These are phyloP conservation scores for Apeltes quadracus DNA, from an alignment of 2,113 vertebrate genomes.

Conservation along the genomic window DNA sequence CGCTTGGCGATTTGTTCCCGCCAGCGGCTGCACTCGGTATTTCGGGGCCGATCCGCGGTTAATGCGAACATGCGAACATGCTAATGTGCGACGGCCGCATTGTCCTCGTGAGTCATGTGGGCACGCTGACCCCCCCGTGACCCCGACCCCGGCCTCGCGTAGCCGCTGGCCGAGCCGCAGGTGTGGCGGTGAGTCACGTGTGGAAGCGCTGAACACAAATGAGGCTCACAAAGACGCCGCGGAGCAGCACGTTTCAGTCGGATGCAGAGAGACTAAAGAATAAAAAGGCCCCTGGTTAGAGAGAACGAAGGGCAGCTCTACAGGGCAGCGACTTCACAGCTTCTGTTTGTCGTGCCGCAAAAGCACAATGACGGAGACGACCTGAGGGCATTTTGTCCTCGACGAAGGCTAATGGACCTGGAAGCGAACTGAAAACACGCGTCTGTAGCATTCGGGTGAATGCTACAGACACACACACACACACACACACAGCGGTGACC, in stretches of 20 bases:
- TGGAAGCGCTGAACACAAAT: constrained; percentile 28
- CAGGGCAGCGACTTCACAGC: background rate
- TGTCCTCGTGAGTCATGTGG: background rate
- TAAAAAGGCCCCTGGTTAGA: background rate
- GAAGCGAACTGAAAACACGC: too few relatives aligned
- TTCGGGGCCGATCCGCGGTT: background rate
- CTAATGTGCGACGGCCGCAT: background rate
- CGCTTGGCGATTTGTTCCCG: too few relatives aligned
- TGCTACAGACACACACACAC: background rate
- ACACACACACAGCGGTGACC: background rate
- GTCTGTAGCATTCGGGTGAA: background rate
- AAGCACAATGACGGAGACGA: background rate
- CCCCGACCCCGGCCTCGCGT: background rate
- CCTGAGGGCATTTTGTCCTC: background rate
- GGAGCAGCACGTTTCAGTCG: too few relatives aligned
- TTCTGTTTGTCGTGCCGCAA: background rate
- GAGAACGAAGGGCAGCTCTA: background rate
- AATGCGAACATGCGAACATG: background rate
- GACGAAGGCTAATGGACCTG: background rate
- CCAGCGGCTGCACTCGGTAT: too few relatives aligned
- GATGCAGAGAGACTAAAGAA: too few relatives aligned
- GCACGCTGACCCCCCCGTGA: background rate
- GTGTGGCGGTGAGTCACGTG: constrained; percentile 37
- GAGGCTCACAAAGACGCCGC: background rate
- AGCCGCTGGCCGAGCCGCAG: background rate